Conservation (phyloP, 2,888 invertebrate genomes). For the Eupithecia tripunctaria region DNA sequence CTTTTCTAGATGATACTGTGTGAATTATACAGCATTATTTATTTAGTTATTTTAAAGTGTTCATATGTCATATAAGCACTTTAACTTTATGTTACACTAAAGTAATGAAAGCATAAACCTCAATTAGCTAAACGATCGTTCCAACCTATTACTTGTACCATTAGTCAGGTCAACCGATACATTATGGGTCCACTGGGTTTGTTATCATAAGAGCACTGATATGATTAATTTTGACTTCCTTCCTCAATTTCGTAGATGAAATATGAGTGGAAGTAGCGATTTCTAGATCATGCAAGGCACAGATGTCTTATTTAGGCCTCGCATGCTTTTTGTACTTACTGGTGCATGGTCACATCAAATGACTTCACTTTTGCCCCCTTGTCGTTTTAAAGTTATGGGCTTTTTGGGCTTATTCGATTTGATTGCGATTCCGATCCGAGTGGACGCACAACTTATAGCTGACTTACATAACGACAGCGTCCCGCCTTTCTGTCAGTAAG, state of each 20-base stretch:
- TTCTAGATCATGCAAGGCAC: background rate
- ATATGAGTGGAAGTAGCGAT: background rate
- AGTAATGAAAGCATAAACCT: background rate
- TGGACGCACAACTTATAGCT: no score
- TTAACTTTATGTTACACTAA: background rate
- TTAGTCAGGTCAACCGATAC: background rate
- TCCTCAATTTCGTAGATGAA: background rate
- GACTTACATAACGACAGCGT: no score
- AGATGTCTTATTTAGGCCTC: background rate
- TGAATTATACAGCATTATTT: no score
- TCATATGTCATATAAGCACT: no score
- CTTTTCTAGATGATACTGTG: no score
- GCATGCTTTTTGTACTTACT: background rate
- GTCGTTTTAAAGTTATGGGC: no score
- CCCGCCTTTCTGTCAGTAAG: no score
- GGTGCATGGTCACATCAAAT: no score
- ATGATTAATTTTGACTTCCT: background rate
- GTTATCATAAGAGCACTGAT: background rate
- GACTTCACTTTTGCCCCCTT: no score
- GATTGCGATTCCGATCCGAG: no score
- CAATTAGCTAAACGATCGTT: background rate
- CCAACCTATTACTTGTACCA: conserved; percentile 7
- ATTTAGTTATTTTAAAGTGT: no score
- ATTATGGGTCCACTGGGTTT: background rate
- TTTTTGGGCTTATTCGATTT: no score